Conservation (phyloP, 2,888 invertebrate species). For the Diogma glabrata region DNA sequence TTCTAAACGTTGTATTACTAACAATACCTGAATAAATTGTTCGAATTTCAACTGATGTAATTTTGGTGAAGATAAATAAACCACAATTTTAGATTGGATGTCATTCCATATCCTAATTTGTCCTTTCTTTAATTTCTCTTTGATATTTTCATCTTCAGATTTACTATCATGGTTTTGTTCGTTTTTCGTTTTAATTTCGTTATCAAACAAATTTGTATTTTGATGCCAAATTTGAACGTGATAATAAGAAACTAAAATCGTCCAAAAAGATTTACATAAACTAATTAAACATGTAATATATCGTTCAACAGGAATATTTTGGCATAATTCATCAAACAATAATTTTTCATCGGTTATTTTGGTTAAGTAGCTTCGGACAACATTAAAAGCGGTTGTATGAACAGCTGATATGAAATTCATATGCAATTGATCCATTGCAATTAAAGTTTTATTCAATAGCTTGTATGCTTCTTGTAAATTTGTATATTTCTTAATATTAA, state of each 20-base stretch:
- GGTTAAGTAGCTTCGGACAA: constrained; percentile 28
- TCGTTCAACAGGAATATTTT: constrained; percentile 31
- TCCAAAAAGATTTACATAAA: constrained; percentile 77
- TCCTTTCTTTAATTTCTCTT: constrained; percentile 82
- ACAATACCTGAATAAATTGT: constrained; percentile 83
- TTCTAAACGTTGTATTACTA: constrained; percentile 75
- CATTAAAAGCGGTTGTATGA: constrained; percentile 49
- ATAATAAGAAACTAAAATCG: constrained; percentile 64
- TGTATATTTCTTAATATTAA: constrained; percentile 66
- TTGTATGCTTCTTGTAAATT: constrained; percentile 80
- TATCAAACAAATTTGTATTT: constrained; percentile 30
- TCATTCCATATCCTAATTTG: constrained; percentile 85
- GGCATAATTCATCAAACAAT: constrained; percentile 73
- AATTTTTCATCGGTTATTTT: constrained; percentile 40
- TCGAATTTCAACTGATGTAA: constrained; percentile 84
- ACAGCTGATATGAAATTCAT: constrained; percentile 93
- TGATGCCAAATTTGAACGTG: constrained; percentile 39
- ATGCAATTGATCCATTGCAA: constrained; percentile 83
- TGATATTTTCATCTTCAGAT: constrained; percentile 62
- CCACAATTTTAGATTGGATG: constrained; percentile 80
- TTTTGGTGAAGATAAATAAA: constrained; percentile 66
- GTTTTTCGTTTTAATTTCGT: constrained; percentile 17
- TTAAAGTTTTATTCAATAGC: constrained; percentile 80
- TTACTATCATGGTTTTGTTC: constrained; percentile 39
- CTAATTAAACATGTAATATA: constrained; percentile 61